Evolutionary conservation across 1,140 invertebrate species (phyloP), one percentile per base, ranked within the genome.

Genomic region (Carposina sasakii): DNA sequence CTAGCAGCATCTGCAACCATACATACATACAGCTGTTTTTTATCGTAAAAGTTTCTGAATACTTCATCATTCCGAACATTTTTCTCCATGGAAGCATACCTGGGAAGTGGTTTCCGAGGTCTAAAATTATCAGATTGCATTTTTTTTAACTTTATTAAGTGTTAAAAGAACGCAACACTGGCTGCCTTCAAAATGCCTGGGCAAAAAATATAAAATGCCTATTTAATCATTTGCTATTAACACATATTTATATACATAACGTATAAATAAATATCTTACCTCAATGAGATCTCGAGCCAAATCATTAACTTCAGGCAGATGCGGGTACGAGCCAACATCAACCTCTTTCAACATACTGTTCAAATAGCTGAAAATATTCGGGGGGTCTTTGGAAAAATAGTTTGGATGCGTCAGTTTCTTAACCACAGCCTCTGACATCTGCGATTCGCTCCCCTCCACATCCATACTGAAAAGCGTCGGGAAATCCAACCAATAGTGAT

Each of bases 401-500:
- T 85, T 86, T 23, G 91, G 91, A 47, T 89, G 69, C 2, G 76
- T 81, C 57, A 94, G 85, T 67, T 88, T 89, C 24, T 89, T 87
- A 12, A 90, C 72, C 52, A 91, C 84, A 10, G 69, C 78, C 53
- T 85, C 86, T 0, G 71, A 59, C 9, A 90, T 76, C 28, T 87
- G 85, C 0, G 86, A 85, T 57, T 76, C 84, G 26, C 59, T 82
- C 36, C 58, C 72, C 24, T 67, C 68, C 50, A 59, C 67, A 19
- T 79, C 71, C 28, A 86, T 53, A 31, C 67, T 66, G 64, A 85
- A 91, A 12, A 90, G 67, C 3, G 85, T 72, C 0, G 96, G 95
- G 68, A 92, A 96, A 84, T 98, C 96, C 54, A 93, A 82, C 85
- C 93, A 93, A 72, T 98, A 98, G 72, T 95, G 91, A 63, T 93